Base-by-base conservation (phyloP, 2,113 vertebrate species). In the Solea solea region DNA sequence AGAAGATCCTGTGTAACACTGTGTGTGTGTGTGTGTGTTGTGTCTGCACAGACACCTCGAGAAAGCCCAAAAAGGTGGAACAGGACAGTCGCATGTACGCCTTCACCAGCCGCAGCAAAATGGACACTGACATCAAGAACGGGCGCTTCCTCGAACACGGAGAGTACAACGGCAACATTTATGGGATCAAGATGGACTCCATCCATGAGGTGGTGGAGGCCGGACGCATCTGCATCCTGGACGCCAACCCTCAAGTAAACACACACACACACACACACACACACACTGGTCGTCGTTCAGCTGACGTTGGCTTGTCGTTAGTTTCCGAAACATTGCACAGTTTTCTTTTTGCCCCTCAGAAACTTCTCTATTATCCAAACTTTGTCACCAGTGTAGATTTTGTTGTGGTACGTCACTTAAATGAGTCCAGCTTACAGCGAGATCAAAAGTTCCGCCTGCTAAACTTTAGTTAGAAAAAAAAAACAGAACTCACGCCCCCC, bases 161-260 rank as follows among this genome's bases (percentile, higher is more conserved):
- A 5, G 97, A 99, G 78, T 99, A 96, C 0, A 96, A 98, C 40
- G 95, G 97, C 12, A 98, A 93, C 90, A 92, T 98, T 64, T 99
- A 99, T 0, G 97, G 97, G 15, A 96, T 97, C 60, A 96, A 95
- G 63, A 96, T 96, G 0, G 96, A 97, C 83, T 98, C 97, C 86
- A 98, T 98, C 82, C 96, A 96, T 7, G 95, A 96, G 10, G 97
- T 99, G 82, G 90, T 97, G n/a, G 95, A 96, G 6, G 89, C 95
- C 0, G 96, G 97, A 64, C 95, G 96, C 52, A 85, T 98, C 92
- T 99, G 97, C 86, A 93, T 98, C 61, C 92, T 99, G 92, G 97
- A 99, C 0, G 95, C 96, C 66, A 97, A 97, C 89, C 97, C 96
- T 4, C 96, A 98, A 96, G 97, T 98, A 46, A 0, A 8, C 15